Percentiles rank a stretch among this genome's conserved stretches.
Conservation (phyloP, 2,797 vertebrate genomes). For the Parambassis ranga region DNA sequence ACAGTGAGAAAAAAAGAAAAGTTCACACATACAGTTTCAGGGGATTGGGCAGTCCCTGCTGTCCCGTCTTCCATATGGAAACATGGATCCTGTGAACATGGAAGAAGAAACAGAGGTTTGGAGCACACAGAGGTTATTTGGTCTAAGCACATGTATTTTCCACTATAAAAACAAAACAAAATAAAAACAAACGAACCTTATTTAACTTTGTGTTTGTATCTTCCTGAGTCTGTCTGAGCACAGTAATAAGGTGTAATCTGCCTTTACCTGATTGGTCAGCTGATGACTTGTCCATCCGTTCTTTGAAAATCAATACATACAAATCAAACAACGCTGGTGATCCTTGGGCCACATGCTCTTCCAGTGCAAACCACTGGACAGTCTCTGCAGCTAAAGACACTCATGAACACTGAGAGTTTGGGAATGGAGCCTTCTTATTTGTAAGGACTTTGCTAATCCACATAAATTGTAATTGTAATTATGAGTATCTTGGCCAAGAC, state of each 20-base stretch:
- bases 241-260: neutral
- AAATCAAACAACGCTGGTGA: too few species aligned
- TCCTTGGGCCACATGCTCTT: neutral
- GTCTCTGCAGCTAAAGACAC: neutral
- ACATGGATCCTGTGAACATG: conserved; percentile 27
- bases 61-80: conserved; percentile 47
- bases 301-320: too few species aligned
- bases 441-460: conserved; percentile 27
- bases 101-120: conserved; percentile 28
- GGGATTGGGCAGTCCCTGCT: conserved; percentile 21
- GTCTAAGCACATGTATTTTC: too few species aligned
- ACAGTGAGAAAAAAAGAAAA: conserved; percentile 42
- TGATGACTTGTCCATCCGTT: too few species aligned
- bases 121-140: too few species aligned
- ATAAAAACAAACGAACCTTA: too few species aligned
- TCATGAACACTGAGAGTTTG: conserved; percentile 10
- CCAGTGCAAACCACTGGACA: neutral
- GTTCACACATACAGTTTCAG: conserved; percentile 37
- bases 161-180: too few species aligned
- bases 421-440: conserved; percentile 29
- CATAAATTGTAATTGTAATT: conserved; percentile 31
- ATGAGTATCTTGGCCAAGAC: conserved; percentile 25
- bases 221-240: neutral
- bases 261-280: conserved; percentile 28
- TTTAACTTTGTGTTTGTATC: too few species aligned